A percentile compares a stretch with the other conserved stretches of the same genome.
Conservation (phyloP, 2,797 vertebrate genomes). For the Pipistrellus kuhlii region DNA sequence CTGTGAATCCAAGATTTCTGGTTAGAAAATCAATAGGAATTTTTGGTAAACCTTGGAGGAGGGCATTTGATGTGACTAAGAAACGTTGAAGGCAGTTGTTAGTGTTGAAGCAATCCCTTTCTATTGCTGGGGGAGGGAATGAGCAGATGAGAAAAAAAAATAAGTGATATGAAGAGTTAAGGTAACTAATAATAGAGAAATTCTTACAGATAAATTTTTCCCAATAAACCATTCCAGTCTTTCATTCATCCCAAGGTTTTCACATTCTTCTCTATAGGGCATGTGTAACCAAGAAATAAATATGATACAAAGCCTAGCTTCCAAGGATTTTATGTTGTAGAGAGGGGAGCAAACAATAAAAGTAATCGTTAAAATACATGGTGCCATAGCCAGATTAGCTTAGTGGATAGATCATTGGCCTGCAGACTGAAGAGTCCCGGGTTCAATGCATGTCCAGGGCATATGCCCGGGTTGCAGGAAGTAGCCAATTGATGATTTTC, state of each 20-base stretch:
- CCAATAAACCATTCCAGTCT: neutral
- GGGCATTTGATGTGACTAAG: constrained; percentile 64
- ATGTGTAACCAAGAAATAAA: neutral
- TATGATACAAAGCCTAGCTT: neutral
- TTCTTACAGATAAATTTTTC: neutral
- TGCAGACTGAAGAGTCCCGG: too few species aligned
- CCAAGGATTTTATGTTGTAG: neutral
- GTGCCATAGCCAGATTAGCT: neutral
- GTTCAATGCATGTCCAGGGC: too few species aligned
- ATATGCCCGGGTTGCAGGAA: too few species aligned
- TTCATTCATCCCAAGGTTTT: neutral
- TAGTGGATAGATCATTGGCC: too few species aligned
- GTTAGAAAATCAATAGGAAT: constrained; percentile 75
- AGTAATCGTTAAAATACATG: neutral
- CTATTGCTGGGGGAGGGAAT: neutral
- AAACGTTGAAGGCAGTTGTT: constrained; percentile 32
- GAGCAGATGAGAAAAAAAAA: neutral
- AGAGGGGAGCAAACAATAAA: neutral
- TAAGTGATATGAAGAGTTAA: neutral
- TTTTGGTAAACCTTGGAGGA: neutral
- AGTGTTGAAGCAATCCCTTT: neutral
- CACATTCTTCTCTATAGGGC: neutral
- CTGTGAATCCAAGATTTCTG: constrained; percentile 67
- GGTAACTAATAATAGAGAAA: neutral
- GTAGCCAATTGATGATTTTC: too few species aligned